Evolutionary conservation across 1,140 invertebrate genomes (phyloP), one percentile per base, ranked within the genome.

Genomic region (Maconellicoccus hirsutus): DNA sequence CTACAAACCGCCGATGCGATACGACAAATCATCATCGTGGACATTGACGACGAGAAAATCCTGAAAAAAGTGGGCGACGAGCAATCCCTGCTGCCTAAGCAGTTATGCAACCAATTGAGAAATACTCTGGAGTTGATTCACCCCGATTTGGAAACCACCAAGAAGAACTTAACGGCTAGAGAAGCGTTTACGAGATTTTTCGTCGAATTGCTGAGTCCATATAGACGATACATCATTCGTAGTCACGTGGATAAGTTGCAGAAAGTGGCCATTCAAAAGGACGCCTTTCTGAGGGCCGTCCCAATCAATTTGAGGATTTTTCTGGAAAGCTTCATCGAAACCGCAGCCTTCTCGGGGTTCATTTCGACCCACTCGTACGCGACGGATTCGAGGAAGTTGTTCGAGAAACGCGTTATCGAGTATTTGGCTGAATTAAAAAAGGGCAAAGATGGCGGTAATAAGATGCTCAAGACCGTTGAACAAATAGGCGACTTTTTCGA

Each of bases 181-280:
- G 87, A 89, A 78, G 86, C 86, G 16, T 86, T 89, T 76, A 76
- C 89, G 8, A 78, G 85, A 23, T 81, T 87, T 71, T 89, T 88
- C 80, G 82, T 88, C 1, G 83, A 86, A 76, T 80, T 83, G 38
- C 79, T 86, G 39, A 86, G 85, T 12, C 83, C 87, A 78, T 87
- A 85, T 75, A 80, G 80, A 63, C 78, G 83, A 69, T 82, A 82
- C 76, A 80, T 87, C 27, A 74, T 77, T 19, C 77, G 79, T 3
- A 80, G 82, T 59, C 79, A 80, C 72, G 79, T 25, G 10, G 61
- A 66, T 52, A n/a, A n/a, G n/a, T n/a, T n/a, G n/a, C 33, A 80
- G 12, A 77, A 78, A 39, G 79, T 77, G 73, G 73, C 79, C 19
- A 87, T 87, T 80, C 78, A 84, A 77, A n/a, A n/a, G n/a, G n/a